Evolutionary conservation across 1,140 invertebrate species (phyloP), one percentile per base, ranked within the genome.

Genomic region (Meteorus sp.): DNA sequence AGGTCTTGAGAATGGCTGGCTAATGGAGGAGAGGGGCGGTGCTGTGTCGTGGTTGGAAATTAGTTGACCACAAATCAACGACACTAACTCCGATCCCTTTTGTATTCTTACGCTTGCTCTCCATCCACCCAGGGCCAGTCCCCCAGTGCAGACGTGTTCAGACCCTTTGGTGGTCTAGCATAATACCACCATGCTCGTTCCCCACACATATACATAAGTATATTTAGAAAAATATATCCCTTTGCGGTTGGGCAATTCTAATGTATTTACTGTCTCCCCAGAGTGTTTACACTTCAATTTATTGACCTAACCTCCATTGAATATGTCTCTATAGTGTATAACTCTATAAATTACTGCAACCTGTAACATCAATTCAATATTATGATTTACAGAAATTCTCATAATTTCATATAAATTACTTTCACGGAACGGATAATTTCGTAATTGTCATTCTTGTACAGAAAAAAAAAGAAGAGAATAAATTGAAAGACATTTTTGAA

Each of bases 1-100:
- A n/a, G 27, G 8, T 13, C 35, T 4, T 13, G 15, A 73, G 71
- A 76, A 75, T 73, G 73, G 70, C 41, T 59, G 68, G 66, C 65
- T 74, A 74, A 74, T 72, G 72, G 62, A 64, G 60, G 47, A 45
- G 41, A 53, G 61, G 64, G 65, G 48, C 67, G 66, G 63, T 65
- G 63, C 44, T 53, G 27, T 68, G 66, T 64, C 63, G 62, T 11
- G 8, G 15, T 6, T 55, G 35, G 61, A 76, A 74, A 76, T 75
- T 75, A 76, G 73, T 66, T 44, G 63, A 65, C 67, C 67, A 72
- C 72, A 75, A 76, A 75, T 75, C 74, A 76, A 73, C 65, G 68
- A 70, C 66, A 62, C 67, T 68, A 66, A n/a, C n/a, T n/a, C n/a
- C 65, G 62, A 64, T 52, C 56, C 22, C 58, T 47, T 65, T 65